Conservation (phyloP, 2,113 vertebrate genomes). For the Trichechus manatus region DNA sequence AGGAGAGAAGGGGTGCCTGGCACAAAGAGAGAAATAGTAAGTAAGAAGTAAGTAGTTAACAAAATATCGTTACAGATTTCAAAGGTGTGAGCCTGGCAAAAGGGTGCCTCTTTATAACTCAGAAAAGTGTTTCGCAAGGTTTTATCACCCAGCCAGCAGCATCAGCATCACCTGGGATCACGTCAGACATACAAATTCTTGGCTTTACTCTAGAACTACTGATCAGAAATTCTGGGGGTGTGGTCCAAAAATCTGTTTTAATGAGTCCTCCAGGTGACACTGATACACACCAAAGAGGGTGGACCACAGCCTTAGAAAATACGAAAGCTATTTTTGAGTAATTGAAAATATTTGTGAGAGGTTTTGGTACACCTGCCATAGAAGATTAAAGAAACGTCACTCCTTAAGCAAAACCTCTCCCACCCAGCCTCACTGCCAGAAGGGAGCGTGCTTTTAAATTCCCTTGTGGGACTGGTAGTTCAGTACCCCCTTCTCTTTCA, state of each 20-base stretch:
- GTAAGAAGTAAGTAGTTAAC: fast-evolving
- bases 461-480: not conserved
- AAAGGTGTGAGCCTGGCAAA: not conserved
- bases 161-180: not conserved
- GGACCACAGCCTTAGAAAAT: not conserved
- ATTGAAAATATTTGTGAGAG: not conserved
- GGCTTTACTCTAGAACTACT: not conserved
- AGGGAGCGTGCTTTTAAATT: not conserved
- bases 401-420: not conserved
- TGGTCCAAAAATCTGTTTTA: not conserved
- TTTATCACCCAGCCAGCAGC: too few species aligned
- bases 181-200: not conserved
- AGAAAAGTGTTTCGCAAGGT: not conserved
- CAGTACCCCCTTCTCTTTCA: not conserved
- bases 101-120: not conserved
- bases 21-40: not conserved
- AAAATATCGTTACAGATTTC: not conserved
- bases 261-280: not conserved
- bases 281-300: not conserved
- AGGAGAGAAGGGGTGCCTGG: not conserved
- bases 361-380: not conserved
- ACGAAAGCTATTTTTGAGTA: not conserved
- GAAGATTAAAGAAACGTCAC: not conserved
- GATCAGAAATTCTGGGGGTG: not conserved
- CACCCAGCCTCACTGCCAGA: not conserved